A percentile compares a stretch with the other conserved stretches of the same genome.
phyloP scores from a whole-genome alignment of 2,797 vertebrate genomes.

The Sardinella longiceps region DNA sequence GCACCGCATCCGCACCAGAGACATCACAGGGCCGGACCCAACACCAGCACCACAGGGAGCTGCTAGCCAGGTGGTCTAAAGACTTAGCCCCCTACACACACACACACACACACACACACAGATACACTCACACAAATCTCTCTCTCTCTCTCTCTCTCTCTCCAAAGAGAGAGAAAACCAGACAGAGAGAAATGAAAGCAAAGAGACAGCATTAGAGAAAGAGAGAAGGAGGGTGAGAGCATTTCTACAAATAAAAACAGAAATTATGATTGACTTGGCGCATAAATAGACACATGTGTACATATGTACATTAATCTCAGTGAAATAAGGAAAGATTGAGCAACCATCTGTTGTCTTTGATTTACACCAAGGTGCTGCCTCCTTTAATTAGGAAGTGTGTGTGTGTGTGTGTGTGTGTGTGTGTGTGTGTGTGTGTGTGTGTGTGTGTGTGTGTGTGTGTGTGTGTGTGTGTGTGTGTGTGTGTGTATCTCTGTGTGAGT shows the following conservation, averaged over 20 bases:
- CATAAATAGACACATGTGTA: not conserved
- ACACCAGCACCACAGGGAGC: not conserved
- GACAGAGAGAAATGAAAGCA: not conserved
- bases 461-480: conserved; percentile 34
- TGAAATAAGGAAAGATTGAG: not conserved
- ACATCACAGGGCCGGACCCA: not conserved
- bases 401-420: conserved; percentile 6
- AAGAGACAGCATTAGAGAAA: not conserved
- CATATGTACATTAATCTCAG: not conserved
- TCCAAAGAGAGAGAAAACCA: not conserved
- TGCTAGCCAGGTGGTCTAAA: not conserved
- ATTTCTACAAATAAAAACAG: not conserved
- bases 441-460: conserved; percentile 54
- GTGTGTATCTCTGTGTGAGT: not conserved
- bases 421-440: conserved; percentile 44
- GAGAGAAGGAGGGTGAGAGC: not conserved
- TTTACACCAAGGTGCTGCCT: not conserved
- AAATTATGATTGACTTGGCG: not conserved
- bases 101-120: conserved; percentile 11
- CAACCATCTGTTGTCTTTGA: not conserved
- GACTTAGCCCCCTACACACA: not conserved
- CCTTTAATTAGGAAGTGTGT: not conserved
- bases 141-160: not conserved
- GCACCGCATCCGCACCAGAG: not conserved
- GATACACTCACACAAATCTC: conserved; percentile 7